Base-by-base conservation (phyloP, 2,888 invertebrate species). In the Orthosia gothica region DNA sequence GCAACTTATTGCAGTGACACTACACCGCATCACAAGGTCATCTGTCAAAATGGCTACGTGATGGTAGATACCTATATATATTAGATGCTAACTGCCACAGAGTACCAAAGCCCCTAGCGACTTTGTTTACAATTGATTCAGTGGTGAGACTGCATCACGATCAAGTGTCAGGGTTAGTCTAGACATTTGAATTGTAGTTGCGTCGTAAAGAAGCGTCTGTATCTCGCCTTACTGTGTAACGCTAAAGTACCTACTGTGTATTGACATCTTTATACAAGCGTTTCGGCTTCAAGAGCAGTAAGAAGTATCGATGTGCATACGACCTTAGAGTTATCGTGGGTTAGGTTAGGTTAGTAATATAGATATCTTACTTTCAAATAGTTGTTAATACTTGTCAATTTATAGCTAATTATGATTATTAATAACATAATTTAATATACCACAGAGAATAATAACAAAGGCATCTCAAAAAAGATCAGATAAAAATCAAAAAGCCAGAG, bases 111-210 rank as follows among this genome's bases (percentile, higher is more conserved):
- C 32, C 71, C 40, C 49, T 26, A 54, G 65, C 26, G 59, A 50
- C 65, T 63, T 67, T 74, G 64, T 75, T 67, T 68, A 59, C 64
- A 62, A 76, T 82, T 76, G 57, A 70, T 70, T 67, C 72, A 50
- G 66, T 49, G 72, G 58, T 71, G 65, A 67, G 72, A 71, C 64
- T 74, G 67, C 65, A 64, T 63, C 59, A 66, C 78, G 73, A 78
- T 78, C 78, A 62, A 78, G 77, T 78, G 65, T 58, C 78, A 40
- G 73, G 57, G 57, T 49, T 58, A 73, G 72, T 76, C 72, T 68
- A 78, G 77, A 78, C 73, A 78, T 78, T 73, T 78, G 74, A 73
- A 74, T 79, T 73, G 72, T 62, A 40, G 64, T 62, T 23, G 23
- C 65, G 55, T 57, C 50, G 57, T 73, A 66, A 72, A 66, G 54